Base-by-base conservation (phyloP, 2,888 invertebrate genomes). In the Papilio gigon region DNA sequence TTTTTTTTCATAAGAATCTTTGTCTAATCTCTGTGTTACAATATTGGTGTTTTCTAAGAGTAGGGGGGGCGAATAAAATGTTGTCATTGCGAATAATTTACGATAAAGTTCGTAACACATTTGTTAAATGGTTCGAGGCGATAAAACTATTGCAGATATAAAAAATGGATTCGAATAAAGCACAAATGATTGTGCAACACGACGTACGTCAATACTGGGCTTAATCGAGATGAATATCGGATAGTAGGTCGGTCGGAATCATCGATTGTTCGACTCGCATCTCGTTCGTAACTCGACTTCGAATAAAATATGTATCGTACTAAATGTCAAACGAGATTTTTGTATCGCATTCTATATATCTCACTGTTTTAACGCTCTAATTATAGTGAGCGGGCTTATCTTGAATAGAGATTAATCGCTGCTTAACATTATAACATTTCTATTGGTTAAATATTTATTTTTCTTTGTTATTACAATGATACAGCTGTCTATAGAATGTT, bases 161-260 rank as follows among this genome's bases (percentile, higher is more conserved):
- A 61, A 60, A 67, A 61, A 61, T 30, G 40, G 30, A 12, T 40
- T 30, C 14, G 20, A 62, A 56, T 61, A 22, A 40, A 60, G 50
- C 40, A 60, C 67, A 63, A 63, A 63, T 61, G 42, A 25, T 68
- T 68, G 30, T 5, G 62, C 44, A 68, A 68, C 33, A 47, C 33
- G 62, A 62, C 30, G 67, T 56, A 44, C 33, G 50, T 30, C 17
- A 9, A 20, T 50, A 62, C 35, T 53, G n/a, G 25, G 17, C 27
- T 63, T 53, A 67, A 68, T 68, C 35, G 70, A 70, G 71, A 72
- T 72, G 67, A 66, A 62, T 66, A 72, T 72, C 72, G 63, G 50
- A 8, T 63, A 71, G 65, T 73, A 70, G 68, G 71, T 56, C 65
- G 69, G 63, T 70, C 67, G 56, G 70, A 71, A 70, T 72, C 67